Percentiles rank a stretch among this genome's conserved stretches.
Conservation (phyloP, 1,140 invertebrate genomes). For the Mylabris phalerata region DNA sequence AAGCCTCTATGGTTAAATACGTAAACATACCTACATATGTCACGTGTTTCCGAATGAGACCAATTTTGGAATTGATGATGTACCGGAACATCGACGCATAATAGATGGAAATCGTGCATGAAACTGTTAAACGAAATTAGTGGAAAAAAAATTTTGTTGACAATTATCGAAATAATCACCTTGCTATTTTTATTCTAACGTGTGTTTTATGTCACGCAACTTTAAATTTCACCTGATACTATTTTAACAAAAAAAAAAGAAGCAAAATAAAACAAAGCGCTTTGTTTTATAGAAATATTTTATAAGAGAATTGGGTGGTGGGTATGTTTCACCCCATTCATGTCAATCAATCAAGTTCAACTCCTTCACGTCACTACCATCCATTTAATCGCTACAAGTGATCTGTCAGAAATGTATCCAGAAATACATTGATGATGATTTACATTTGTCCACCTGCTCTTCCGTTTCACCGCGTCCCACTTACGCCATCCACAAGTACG, state of each 20-base stretch:
- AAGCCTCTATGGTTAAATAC: constrained; percentile 8
- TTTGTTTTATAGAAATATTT: too few species aligned
- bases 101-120: background rate
- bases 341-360: too few species aligned
- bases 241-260: too few species aligned
- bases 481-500: constrained; percentile 21
- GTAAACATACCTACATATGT: constrained; percentile 7
- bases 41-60: constrained; percentile 12
- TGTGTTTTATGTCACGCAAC: too few species aligned
- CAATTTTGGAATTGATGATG: constrained; percentile 2
- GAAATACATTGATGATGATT: constrained; percentile 22
- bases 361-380: too few species aligned
- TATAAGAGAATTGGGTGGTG: too few species aligned
- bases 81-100: background rate
- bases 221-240: too few species aligned
- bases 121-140: background rate
- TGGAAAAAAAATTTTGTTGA: background rate
- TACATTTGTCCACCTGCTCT: constrained; percentile 33
- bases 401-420: background rate
- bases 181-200: too few species aligned
- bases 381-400: too few species aligned
- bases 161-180: background rate
- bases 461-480: constrained; percentile 32
- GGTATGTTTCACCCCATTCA: too few species aligned
- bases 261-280: too few species aligned